Percentiles rank a stretch among this genome's conserved stretches.
These are phyloP conservation scores for Philereme transversata DNA, from an alignment of 2,888 invertebrate species.

Conservation along the genomic window DNA sequence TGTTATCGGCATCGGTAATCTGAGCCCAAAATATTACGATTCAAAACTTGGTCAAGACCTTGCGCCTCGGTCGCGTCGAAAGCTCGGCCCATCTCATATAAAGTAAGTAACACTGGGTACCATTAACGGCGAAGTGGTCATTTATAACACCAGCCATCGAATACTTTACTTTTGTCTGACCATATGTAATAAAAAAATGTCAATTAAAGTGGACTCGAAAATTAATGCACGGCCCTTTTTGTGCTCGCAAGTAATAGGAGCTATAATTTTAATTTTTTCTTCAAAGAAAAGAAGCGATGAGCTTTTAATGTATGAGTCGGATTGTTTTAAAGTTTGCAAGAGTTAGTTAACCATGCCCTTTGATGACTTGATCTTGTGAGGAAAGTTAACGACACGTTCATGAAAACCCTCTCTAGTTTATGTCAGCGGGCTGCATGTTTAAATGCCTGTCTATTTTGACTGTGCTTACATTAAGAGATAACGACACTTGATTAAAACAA, in stretches of 20 bases:
- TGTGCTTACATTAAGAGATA: slow-evolving; percentile 36
- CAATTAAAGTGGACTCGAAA: slow-evolving; percentile 67
- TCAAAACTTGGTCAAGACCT: slow-evolving; percentile 82
- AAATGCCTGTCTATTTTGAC: slow-evolving; percentile 39
- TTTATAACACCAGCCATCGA: slow-evolving; percentile 70
- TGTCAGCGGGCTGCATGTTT: slow-evolving; percentile 21
- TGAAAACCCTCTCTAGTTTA: slow-evolving; percentile 24
- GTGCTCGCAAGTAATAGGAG: slow-evolving; percentile 37
- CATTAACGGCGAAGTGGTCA: slow-evolving; percentile 74
- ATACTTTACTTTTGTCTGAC: slow-evolving; percentile 66
- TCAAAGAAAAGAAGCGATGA: slow-evolving; percentile 27
- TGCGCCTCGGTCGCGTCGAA: slow-evolving; percentile 54
- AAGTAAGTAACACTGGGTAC: slow-evolving; percentile 66
- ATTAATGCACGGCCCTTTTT: slow-evolving; percentile 63
- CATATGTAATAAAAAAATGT: slow-evolving; percentile 77
- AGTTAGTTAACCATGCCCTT: slow-evolving; percentile 13
- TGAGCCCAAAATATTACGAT: slow-evolving; percentile 84
- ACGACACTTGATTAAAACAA: slow-evolving; percentile 48
- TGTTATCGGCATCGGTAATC: slow-evolving; percentile 80
- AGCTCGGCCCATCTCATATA: slow-evolving; percentile 62
- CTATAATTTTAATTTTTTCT: slow-evolving; percentile 37
- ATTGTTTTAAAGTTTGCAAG: slow-evolving; percentile 23
- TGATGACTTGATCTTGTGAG: slow-evolving; percentile 14
- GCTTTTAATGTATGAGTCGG: slow-evolving; percentile 15
- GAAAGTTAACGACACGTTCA: slow-evolving; percentile 17